Evolutionary conservation across 2,888 invertebrate species (phyloP), one percentile per base, ranked within the genome.

Genomic region (Phalangium opilio): DNA sequence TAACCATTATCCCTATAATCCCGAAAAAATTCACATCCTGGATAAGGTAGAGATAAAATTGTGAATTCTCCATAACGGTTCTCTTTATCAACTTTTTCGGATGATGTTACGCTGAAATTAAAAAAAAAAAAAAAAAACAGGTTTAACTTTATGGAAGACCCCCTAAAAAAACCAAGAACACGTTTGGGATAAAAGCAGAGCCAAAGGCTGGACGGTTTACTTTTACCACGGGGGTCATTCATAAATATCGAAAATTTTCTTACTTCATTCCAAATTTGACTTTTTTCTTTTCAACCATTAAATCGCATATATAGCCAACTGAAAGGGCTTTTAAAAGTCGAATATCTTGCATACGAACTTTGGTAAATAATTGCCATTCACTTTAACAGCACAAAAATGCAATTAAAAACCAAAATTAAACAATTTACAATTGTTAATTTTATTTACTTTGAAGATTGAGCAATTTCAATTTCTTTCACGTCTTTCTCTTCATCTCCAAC

Each of bases 211-310:
- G n/a, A n/a, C n/a, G n/a, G n/a, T n/a, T n/a, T n/a, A n/a, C n/a
- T n/a, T n/a, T n/a, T n/a, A n/a, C n/a, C n/a, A n/a, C n/a, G n/a
- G n/a, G n/a, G n/a, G n/a, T n/a, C n/a, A 27, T 27, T 27, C 4
- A 27, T 27, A 27, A 27, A 7, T 27, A 27, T 27, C 27, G 8
- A 27, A 27, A 27, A 27, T 27, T 27, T 27, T 27, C 27, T 76
- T 71, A 83, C 83, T 80, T 75, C 67, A 83, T 67, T 51, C 78
- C 78, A 67, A 77, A 83, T 67, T 83, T 84, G 36, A 81, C 78
- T 70, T 83, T 83, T 60, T 81, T 79, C 62, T 82, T 81, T 63
- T 84, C 83, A 8, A 84, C 81, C 83, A 84, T 84, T 45, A 84
- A 74, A 66, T 84, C 83, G 52, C 80, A 74, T 58, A 84, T 83